Base-by-base conservation (phyloP, 2,113 vertebrate species). In the Pica pica region DNA sequence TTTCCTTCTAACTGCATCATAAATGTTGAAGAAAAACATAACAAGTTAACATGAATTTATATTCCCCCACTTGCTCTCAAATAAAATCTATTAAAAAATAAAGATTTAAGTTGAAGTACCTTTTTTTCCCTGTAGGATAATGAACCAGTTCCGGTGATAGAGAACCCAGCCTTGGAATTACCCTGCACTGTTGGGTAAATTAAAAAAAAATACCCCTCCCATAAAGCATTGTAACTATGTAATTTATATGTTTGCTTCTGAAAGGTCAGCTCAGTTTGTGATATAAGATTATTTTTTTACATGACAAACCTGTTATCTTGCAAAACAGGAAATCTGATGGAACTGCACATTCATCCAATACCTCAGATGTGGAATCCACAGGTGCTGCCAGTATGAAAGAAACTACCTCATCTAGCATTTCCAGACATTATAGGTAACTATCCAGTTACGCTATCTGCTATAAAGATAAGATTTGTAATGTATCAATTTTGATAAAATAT, bases 351-450 rank as follows among this genome's bases (percentile, higher is more conserved):
- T 99, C 99, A 85, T 99, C 98, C 46, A 98, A 98, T 98, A 99
- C 99, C 97, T 99, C 99, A 98, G 99, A 99, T 96, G 98, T 98
- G 96, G 99, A 99, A 95, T 99, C 99, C 87, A 98, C 98, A 94
- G 99, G 98, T 97, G 98, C 98, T 97, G 98, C 98, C 97, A 99
- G 99, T 98, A 98, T 98, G 97, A 99, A 99, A 98, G 99, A 99
- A 99, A 99, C 99, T 99, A 99, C 99, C 99, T 99, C 99, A 99
- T 98, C 99, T 97, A 99, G 97, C 97, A 97, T 99, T 98, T 98
- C 99, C 94, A 98, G 98, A 98, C 99, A 99, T 98, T 99, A 99
- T 97, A 99, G 99, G 99, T 99, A 98, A 83, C n/a, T 50, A 15
- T 35, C 74, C 7, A 52, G 16, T 91, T 83, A 56, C 3, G 69